Evolutionary conservation across 1,140 invertebrate species (phyloP).

Genomic region (Cryptotermes secundus): DNA sequence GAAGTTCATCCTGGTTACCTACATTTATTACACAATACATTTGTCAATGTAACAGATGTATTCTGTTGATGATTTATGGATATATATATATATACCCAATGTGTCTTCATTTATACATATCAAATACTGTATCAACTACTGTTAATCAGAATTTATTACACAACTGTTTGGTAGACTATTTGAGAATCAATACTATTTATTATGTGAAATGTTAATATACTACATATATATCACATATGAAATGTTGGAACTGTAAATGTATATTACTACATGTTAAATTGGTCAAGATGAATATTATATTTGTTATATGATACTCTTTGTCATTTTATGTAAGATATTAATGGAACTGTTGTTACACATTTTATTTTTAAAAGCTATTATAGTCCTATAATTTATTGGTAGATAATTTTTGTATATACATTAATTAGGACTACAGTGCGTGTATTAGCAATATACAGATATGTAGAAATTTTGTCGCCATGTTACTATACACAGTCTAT

Average conservation of each 20-base stretch:
- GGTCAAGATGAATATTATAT: slow-evolving; percentile 52
- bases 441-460: slow-evolving; percentile 50
- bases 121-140: not conserved
- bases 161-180: not conserved
- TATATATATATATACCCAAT: not conserved
- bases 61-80: not conserved
- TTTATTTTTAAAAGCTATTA: slow-evolving; percentile 29
- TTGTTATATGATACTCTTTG: not conserved
- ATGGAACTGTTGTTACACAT: slow-evolving; percentile 15
- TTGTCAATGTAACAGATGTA: not conserved
- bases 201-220: not conserved
- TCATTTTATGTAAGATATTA: not conserved
- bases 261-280: slow-evolving; percentile 49
- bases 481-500: not conserved
- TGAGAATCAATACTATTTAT: not conserved
- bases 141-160: not conserved
- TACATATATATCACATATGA: slow-evolving; percentile 34
- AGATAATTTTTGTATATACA: slow-evolving; percentile 38
- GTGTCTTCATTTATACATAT: not conserved
- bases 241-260: slow-evolving; percentile 42
- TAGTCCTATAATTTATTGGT: slow-evolving; percentile 37
- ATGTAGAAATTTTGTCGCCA: slow-evolving; percentile 21
- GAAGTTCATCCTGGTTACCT: not conserved
- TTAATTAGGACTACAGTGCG: slow-evolving; percentile 45
- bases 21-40: not conserved